Evolutionary conservation across 2,797 vertebrate genomes (phyloP).

Genomic region (Girardinus metallicus): DNA sequence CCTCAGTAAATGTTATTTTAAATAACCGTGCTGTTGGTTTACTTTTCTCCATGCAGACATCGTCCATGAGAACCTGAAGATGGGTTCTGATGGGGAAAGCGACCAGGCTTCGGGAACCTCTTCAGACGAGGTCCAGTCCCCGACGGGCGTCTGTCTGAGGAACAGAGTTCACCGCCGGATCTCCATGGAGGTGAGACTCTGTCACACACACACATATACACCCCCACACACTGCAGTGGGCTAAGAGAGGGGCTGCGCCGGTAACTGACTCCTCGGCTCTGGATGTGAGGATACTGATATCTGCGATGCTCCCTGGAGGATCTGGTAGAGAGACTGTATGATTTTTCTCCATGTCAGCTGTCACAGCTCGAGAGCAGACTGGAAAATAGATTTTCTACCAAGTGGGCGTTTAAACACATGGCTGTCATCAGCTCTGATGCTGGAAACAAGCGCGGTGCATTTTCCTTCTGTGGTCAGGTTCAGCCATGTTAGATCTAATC

Average conservation of each 20-base stretch:
- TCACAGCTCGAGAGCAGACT: constrained; percentile 2
- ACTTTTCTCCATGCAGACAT: constrained; percentile 84
- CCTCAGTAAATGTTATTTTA: neutral
- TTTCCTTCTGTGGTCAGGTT: neutral
- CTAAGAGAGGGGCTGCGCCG: neutral
- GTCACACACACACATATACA: neutral
- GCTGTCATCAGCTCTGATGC: neutral
- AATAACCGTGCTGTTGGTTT: neutral
- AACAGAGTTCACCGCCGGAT: constrained; percentile 93
- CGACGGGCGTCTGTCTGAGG: constrained; percentile 95
- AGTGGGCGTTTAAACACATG: neutral
- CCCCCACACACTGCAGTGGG: neutral
- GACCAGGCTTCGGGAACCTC: constrained; percentile 98
- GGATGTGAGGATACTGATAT: constrained; percentile 45
- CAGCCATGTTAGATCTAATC: neutral
- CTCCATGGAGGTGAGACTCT: constrained; percentile 92
- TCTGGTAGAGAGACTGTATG: constrained; percentile 19
- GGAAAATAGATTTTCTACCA: constrained; percentile 3
- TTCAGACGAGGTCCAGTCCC: constrained; percentile 98
- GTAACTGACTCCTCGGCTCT: constrained; percentile 11
- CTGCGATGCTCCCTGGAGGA: constrained; percentile 27
- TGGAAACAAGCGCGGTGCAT: neutral
- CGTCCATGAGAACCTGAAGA: constrained; percentile 98
- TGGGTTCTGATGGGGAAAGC: constrained; percentile 96
- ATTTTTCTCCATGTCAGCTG: constrained; percentile 19